phyloP scores from a whole-genome alignment of 2,888 invertebrate species.

The Oxystoma pomonae region DNA sequence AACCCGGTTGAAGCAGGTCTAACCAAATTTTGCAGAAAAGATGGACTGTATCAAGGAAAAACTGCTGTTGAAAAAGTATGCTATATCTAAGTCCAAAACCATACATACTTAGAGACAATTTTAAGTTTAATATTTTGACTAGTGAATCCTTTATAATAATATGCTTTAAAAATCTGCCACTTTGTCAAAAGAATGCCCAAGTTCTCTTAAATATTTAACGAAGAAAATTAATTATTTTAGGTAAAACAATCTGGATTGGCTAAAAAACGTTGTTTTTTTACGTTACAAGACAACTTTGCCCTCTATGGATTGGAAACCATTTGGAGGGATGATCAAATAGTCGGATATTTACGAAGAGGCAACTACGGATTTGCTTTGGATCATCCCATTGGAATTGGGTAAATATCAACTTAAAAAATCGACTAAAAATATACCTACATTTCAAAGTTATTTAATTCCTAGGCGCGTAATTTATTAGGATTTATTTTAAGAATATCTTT shows the following conservation, averaged over 20 bases:
- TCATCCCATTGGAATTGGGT: constrained; percentile 60
- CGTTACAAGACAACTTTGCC: constrained; percentile 66
- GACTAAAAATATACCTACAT: too few relatives aligned
- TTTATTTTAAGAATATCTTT: too few relatives aligned
- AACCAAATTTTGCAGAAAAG: constrained; percentile 72
- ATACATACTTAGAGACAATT: too few relatives aligned
- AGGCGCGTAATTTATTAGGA: too few relatives aligned
- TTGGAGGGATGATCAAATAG: constrained; percentile 69
- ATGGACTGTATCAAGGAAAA: constrained; percentile 76
- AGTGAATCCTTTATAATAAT: too few relatives aligned
- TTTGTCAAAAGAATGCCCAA: too few relatives aligned
- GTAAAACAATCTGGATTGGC: constrained; percentile 62
- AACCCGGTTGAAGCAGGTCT: constrained; percentile 84
- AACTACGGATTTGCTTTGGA: constrained; percentile 67
- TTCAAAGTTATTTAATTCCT: too few relatives aligned
- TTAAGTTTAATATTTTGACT: too few relatives aligned
- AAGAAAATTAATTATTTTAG: constrained; percentile 7
- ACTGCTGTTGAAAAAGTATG: constrained; percentile 57
- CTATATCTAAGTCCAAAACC: background rate
- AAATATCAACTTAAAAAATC: too few relatives aligned
- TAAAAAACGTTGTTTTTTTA: constrained; percentile 71
- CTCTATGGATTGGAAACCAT: constrained; percentile 84
- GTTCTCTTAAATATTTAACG: too few relatives aligned
- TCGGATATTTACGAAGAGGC: constrained; percentile 77
- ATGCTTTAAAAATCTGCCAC: too few relatives aligned